Evolutionary conservation across 2,888 invertebrate species (phyloP), one percentile per base, ranked within the genome.

Genomic region (Artemia sinica): DNA sequence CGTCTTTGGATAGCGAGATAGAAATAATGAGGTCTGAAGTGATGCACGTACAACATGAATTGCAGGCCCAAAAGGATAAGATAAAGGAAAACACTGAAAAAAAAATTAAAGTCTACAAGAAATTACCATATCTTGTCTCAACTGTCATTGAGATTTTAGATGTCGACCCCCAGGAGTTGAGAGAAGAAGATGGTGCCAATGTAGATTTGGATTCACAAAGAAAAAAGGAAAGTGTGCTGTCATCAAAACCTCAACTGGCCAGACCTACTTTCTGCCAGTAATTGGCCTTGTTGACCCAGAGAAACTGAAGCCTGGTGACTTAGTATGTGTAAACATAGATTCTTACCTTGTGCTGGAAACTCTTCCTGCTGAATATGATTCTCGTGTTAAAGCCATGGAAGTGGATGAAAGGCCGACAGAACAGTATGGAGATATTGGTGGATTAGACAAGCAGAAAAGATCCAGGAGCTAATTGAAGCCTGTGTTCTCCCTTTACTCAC

Each of bases 1-100:
- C 84, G 97, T 82, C 99, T n/a, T 82, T 99, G 75, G 98, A 99
- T 81, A 97, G 95, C 81, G 97, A 99, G 83, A 94, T 99, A 69
- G 93, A 95, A 82, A 98, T 99, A 72, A 98, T 98, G 97, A 92
- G 93, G 77, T 94, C 94, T 76, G 98, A 98, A 79, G 91, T 97
- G 13, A 93, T 96, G 89, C 84, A 97, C 74, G 96, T 97, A 74
- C 89, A 90, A 63, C 98, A 99, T 78, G 96, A 97, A 78, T 81
- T 95, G 66, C 94, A 94, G 77, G 89, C 94, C 2, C 95, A 96
- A 79, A 92, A 90, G 75, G 96, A 96, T 74, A 97, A 96, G 80
- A 97, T 97, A 71, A 95, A 94, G 78, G 96, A 97, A 77, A 97
- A 97, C 77, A 94, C 93, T 0, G 96, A 97, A 77, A 97, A n/a